These are phyloP conservation scores for Urocynchramus pylzowi DNA, from an alignment of 2,113 vertebrate species.

Conservation along the genomic window DNA sequence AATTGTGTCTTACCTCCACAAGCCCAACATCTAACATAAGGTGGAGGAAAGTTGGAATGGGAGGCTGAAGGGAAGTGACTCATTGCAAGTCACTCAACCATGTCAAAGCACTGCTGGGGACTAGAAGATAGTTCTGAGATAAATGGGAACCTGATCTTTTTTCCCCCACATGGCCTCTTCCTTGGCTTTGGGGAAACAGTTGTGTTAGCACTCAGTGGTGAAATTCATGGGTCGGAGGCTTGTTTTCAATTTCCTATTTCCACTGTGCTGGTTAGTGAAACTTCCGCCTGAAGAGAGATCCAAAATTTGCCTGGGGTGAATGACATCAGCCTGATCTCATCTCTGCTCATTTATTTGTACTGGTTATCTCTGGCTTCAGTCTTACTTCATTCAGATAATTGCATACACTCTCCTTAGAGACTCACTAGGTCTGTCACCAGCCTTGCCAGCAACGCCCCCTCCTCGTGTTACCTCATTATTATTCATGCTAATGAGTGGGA, in stretches of 20 bases:
- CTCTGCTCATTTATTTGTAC: neutral
- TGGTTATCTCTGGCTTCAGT: conserved; percentile 32
- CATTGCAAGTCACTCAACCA: neutral
- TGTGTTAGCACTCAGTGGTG: neutral
- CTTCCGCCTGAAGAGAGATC: neutral
- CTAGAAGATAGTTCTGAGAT: conserved; percentile 18
- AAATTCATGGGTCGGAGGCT: conserved; percentile 28
- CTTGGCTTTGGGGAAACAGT: neutral
- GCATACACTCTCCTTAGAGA: neutral
- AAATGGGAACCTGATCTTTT: conserved; percentile 32
- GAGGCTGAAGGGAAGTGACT: conserved; percentile 6
- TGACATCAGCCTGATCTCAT: conserved; percentile 58
- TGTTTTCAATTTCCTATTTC: conserved; percentile 56
- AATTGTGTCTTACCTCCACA: neutral
- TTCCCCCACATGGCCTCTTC: neutral
- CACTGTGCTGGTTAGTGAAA: neutral
- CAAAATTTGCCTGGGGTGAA: conserved; percentile 36
- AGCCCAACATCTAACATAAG: neutral
- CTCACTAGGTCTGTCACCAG: neutral
- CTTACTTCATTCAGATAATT: conserved; percentile 34
- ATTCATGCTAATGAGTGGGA: neutral
- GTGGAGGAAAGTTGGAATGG: neutral
- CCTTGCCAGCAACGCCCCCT: neutral
- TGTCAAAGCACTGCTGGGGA: conserved; percentile 8
- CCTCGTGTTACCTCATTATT: neutral